Percentiles rank a stretch among this genome's conserved stretches.
These are phyloP conservation scores for Eleginops maclovinus DNA, from an alignment of 2,113 vertebrate species.

Conservation along the genomic window DNA sequence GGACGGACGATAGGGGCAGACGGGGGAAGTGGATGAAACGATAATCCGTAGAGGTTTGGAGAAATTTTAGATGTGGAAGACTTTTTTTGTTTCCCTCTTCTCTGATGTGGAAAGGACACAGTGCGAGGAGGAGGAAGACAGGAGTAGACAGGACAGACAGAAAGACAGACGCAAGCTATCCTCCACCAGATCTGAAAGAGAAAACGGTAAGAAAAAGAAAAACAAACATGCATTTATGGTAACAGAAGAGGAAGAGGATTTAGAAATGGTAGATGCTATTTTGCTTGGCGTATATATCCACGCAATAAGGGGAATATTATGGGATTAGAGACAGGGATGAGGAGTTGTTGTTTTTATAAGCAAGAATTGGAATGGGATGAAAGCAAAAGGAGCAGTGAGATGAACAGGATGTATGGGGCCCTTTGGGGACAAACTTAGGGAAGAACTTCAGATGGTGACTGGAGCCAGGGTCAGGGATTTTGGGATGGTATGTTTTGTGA, in stretches of 20 bases:
- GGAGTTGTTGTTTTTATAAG: background rate
- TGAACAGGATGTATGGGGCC: background rate
- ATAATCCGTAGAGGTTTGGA: conserved; percentile 62
- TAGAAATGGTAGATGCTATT: background rate
- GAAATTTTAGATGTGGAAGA: conserved; percentile 78
- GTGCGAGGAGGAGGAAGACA: conserved; percentile 77
- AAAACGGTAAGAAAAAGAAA: background rate
- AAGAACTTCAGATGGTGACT: conserved; percentile 19
- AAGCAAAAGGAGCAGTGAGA: background rate
- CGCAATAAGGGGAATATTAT: background rate
- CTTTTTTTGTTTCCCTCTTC: conserved; percentile 70
- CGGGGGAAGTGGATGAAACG: conserved; percentile 32
- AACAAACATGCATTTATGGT: background rate
- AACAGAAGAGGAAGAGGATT: background rate
- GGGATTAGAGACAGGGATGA: background rate
- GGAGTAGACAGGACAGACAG: conserved; percentile 64
- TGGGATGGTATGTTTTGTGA: conserved; percentile 2
- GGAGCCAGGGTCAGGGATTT: background rate
- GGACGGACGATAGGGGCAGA: conserved; percentile 47
- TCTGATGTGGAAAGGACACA: conserved; percentile 76
- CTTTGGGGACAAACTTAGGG: background rate
- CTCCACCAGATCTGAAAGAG: conserved; percentile 82
- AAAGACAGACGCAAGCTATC: conserved; percentile 68
- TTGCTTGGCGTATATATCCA: background rate
- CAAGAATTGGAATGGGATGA: background rate